Percentiles rank a stretch among this genome's conserved stretches.
phyloP scores from a whole-genome alignment of 2,113 vertebrate species.

The Egretta garzetta region DNA sequence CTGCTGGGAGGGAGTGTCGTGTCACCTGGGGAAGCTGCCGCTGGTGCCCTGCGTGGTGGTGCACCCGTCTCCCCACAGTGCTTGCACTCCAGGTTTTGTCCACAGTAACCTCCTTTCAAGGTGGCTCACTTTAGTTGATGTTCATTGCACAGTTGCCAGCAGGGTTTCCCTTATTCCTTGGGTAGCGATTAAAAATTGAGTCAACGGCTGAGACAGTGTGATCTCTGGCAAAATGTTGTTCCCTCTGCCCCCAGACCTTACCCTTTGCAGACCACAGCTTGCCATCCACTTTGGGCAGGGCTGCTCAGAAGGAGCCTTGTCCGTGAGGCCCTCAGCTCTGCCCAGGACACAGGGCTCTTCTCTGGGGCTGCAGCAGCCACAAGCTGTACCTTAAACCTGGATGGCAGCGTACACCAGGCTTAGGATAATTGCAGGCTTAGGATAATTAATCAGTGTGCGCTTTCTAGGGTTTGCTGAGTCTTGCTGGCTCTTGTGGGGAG shows the following conservation, averaged over 20 bases:
- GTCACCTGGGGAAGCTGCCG: neutral
- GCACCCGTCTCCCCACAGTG: accelerated
- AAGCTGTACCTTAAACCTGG: neutral
- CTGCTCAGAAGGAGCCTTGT: neutral
- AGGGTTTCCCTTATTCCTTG: neutral
- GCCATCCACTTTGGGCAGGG: neutral
- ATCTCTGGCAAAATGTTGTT: neutral
- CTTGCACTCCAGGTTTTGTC: neutral
- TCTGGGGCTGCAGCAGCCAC: neutral
- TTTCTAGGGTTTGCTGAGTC: neutral
- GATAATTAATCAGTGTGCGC: too few relatives aligned
- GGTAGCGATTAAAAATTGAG: neutral
- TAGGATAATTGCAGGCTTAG: neutral
- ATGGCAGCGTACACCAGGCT: accelerated
- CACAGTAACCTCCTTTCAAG: neutral
- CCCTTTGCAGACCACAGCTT: accelerated
- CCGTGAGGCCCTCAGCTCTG: neutral
- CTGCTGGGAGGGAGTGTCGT: neutral
- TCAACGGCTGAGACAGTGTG: too few relatives aligned
- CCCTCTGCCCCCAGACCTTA: neutral
- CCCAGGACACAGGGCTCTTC: accelerated
- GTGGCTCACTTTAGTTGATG: neutral
- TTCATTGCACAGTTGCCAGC: neutral
- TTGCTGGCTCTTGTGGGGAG: neutral
- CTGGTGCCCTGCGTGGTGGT: neutral